Base-by-base conservation (phyloP, 1,140 invertebrate species). In the Gryon sp. region DNA sequence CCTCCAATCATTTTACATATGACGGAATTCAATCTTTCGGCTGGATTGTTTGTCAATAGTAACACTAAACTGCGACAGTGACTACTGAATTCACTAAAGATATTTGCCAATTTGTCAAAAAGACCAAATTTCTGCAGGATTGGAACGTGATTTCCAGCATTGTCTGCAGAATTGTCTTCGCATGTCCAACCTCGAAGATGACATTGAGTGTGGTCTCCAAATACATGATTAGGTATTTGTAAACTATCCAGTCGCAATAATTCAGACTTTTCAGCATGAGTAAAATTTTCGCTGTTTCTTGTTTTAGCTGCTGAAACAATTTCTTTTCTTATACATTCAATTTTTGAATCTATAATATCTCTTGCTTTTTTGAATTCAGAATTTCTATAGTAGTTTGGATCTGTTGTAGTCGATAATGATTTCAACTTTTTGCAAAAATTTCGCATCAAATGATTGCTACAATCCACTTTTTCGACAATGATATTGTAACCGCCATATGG, bases 1-100 rank as follows among this genome's bases (percentile, higher is more conserved):
- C 85, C 86, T 0, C 18, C 57, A 28, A 48, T 62, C 4, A 4
- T 11, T 28, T 62, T 62, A 12, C 30, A 53, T 8, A 53, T 59
- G 8, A 79, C 73, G 7, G 59, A 43, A 63, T n/a, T 84, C 76
- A 81, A 88, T 11, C 16, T 4, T 80, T 90, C 88, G 8, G 81
- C 83, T 11, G 53, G 11, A 74, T 89, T 90, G 46, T 83, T 89
- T n/a, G 82, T 86, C 19, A 79, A 76, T 53, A 86, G 77, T 20
- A 32, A 11, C 2, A 50, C 0, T 76, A 85, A 76, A 53, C 81
- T 82, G 2, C 65, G 14, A 28, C 76, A 32, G 48, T 79, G 11
- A 28, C 15, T 4, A 15, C 34, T 53, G 0, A 81, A 46, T 22
- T 48, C 18, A 15, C 11, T 30, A 0, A 76, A 11, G 4, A 46